phyloP scores from a whole-genome alignment of 2,797 vertebrate species.

The Heteromormyrus szaboi region DNA sequence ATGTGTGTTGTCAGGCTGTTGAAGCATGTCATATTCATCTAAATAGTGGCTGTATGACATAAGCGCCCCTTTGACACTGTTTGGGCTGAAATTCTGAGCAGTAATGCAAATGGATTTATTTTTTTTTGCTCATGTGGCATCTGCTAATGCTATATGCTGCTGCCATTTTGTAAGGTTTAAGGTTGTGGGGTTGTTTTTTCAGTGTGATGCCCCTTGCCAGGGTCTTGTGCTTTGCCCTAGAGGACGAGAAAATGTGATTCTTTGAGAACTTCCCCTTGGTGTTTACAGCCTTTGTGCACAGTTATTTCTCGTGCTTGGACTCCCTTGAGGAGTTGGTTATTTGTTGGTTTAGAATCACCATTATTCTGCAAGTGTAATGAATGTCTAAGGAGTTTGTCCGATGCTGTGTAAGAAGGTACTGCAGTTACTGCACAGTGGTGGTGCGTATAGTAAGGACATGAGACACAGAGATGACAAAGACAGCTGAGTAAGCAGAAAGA shows the following conservation, averaged over 20 bases:
- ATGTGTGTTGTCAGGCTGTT: constrained; percentile 1
- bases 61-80: neutral
- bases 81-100: neutral
- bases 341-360: neutral
- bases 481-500: neutral
- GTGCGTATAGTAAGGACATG: neutral
- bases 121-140: neutral
- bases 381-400: neutral
- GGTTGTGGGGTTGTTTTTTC: neutral
- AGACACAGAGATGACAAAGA: neutral
- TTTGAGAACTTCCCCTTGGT: neutral
- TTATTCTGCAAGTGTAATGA: neutral
- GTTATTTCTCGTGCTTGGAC: neutral
- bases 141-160: neutral
- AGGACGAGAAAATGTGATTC: neutral
- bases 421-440: neutral
- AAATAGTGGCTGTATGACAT: neutral
- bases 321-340: neutral
- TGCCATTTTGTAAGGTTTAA: neutral
- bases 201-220: neutral
- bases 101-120: neutral
- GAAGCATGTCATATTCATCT: neutral
- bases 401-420: neutral
- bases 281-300: neutral
- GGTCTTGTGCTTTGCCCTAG: neutral